Percentiles rank a stretch among this genome's conserved stretches.
Evolutionary conservation across 2,113 vertebrate genomes (phyloP).

Genomic region (Sprattus sprattus): DNA sequence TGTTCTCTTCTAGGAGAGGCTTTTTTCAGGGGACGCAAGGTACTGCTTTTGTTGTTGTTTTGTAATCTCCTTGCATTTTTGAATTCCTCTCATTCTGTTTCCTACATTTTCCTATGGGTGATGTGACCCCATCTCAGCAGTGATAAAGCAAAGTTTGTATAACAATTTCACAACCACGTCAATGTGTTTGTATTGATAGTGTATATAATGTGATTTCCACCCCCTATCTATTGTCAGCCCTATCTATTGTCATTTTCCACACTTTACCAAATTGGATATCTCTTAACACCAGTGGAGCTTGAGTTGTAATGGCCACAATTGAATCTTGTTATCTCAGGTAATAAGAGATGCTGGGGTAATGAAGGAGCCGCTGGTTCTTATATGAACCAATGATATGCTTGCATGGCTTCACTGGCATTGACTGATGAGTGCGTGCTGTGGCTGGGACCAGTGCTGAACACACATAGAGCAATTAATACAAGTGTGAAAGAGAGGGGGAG

Average conservation of each 20-base stretch:
- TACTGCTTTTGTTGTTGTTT: not conserved
- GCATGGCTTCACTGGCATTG: not conserved
- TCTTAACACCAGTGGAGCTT: not conserved
- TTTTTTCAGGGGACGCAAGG: not conserved
- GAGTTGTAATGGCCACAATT: not conserved
- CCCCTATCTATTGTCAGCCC: no score
- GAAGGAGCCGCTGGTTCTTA: not conserved
- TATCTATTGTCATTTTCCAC: not conserved
- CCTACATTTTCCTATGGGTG: not conserved
- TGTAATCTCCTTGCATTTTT: not conserved
- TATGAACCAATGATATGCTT: conserved; percentile 1
- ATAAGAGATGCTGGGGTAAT: not conserved
- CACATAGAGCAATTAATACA: not conserved
- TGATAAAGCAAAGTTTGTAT: not conserved
- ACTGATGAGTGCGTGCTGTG: not conserved
- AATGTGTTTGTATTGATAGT: not conserved
- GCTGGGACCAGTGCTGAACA: not conserved
- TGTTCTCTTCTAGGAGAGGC: conserved; percentile 28
- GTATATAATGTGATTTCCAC: not conserved
- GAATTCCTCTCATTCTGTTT: not conserved
- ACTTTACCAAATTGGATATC: not conserved
- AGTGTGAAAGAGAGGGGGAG: not conserved
- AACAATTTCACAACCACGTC: not conserved
- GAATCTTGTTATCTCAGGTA: not conserved
- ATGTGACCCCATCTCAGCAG: not conserved